Conservation (phyloP, 2,113 vertebrate species). For the Grantiella picta region DNA sequence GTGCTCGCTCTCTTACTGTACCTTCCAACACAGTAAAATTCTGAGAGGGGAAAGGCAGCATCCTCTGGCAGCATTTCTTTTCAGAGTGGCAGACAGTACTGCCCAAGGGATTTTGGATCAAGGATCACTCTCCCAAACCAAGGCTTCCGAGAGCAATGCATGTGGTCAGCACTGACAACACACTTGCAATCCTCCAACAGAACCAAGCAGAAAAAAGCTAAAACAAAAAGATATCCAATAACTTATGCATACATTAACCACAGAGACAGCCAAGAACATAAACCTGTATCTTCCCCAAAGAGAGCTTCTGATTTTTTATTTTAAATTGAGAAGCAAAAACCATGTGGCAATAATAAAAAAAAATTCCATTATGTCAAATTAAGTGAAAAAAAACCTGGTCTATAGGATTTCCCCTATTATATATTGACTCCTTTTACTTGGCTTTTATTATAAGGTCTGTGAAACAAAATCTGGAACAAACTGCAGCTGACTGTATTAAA, state of each 20-base stretch:
- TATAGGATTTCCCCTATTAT: not conserved
- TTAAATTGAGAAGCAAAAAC: not conserved
- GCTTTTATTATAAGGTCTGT: not conserved
- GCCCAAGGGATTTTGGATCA: not conserved
- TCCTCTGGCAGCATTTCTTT: not conserved
- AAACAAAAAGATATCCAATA: not conserved
- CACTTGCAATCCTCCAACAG: not conserved
- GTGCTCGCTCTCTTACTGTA: not conserved
- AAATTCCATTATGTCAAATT: not conserved
- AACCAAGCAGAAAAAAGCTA: not conserved
- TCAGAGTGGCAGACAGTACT: not conserved
- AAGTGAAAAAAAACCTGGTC: not conserved
- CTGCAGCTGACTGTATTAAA: not conserved
- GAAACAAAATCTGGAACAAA: not conserved
- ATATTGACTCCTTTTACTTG: not conserved
- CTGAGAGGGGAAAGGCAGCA: not conserved
- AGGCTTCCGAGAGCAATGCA: not conserved
- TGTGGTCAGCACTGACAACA: not conserved
- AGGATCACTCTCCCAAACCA: not conserved
- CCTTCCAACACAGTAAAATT: not conserved
- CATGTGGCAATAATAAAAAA: not conserved
- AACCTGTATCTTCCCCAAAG: not conserved
- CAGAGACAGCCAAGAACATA: not conserved
- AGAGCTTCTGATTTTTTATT: not conserved
- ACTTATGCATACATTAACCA: not conserved